Percentiles rank a stretch among this genome's conserved stretches.
Conservation (phyloP, 2,888 invertebrate genomes). For the Chalcis sispes region DNA sequence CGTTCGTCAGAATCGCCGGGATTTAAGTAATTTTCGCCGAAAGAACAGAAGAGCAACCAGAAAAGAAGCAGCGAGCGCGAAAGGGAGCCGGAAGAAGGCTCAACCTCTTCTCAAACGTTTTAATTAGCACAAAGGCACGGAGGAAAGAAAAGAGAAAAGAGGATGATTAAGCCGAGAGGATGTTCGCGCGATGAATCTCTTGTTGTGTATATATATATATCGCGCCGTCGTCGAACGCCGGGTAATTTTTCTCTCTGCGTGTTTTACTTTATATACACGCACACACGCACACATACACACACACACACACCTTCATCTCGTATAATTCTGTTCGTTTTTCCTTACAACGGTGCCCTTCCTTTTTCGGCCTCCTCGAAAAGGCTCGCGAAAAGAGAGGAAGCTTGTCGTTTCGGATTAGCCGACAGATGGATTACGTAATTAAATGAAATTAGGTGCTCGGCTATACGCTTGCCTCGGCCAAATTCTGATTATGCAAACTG, state of each 20-base stretch:
- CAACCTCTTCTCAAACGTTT: constrained; percentile 61
- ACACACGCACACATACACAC: background rate
- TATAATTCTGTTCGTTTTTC: no score
- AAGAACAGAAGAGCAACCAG: background rate
- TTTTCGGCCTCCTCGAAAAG: constrained; percentile 19
- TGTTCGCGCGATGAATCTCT: background rate
- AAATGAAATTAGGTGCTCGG: constrained; percentile 40
- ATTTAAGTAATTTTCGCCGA: constrained; percentile 51
- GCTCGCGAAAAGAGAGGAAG: background rate
- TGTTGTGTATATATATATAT: no score
- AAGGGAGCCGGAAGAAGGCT: constrained; percentile 1
- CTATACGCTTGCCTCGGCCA: background rate
- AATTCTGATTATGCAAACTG: constrained; percentile 47
- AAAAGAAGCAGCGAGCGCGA: background rate
- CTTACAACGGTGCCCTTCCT: constrained; percentile 26
- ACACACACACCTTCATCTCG: no score
- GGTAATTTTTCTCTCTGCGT: constrained; percentile 28
- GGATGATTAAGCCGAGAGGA: constrained; percentile 59
- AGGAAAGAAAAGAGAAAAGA: constrained; percentile 26
- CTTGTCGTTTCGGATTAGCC: constrained; percentile 26
- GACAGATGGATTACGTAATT: constrained; percentile 49
- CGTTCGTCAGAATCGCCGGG: background rate
- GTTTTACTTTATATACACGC: background rate
- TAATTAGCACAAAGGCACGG: constrained; percentile 62
- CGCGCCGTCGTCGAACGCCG: constrained; percentile 2